Evolutionary conservation across 2,113 vertebrate species (phyloP).

Genomic region (Pteruthius melanotis): DNA sequence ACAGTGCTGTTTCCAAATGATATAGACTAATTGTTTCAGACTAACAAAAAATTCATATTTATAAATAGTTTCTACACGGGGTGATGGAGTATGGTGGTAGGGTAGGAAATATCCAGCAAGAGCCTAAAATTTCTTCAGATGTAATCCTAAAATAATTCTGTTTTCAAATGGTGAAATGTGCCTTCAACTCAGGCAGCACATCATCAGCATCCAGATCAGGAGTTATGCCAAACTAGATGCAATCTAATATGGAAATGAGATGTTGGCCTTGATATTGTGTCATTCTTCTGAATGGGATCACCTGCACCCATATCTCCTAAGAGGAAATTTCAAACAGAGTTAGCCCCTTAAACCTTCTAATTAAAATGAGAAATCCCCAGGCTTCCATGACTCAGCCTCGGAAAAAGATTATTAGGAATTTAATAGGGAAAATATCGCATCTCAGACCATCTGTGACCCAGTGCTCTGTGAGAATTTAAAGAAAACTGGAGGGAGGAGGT

Average conservation of each 20-base stretch:
- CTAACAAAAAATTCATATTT: constrained; percentile 44
- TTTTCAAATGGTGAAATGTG: constrained; percentile 64
- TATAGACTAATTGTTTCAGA: constrained; percentile 3
- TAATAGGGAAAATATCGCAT: constrained; percentile 97
- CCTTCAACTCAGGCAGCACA: constrained; percentile 60
- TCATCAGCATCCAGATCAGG: constrained; percentile 77
- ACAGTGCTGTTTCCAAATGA: background rate
- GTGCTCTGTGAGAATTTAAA: constrained; percentile 89
- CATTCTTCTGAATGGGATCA: constrained; percentile 85
- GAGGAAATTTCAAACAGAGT: constrained; percentile 90
- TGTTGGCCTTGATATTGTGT: constrained; percentile 85
- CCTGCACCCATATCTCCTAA: constrained; percentile 88
- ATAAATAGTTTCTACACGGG: constrained; percentile 12
- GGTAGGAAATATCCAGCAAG: background rate
- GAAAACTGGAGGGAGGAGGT: constrained; percentile 83
- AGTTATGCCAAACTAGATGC: constrained; percentile 85
- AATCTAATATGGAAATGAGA: constrained; percentile 96
- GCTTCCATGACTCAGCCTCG: constrained; percentile 89
- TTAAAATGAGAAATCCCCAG: constrained; percentile 99
- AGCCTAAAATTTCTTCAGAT: constrained; percentile 39
- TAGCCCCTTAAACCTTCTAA: constrained; percentile 99
- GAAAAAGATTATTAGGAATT: constrained; percentile 99
- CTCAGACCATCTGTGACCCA: constrained; percentile 98
- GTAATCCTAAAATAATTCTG: constrained; percentile 59
- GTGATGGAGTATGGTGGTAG: background rate